Percentiles rank a stretch among this genome's conserved stretches.
Evolutionary conservation across 2,113 vertebrate genomes (phyloP).

Genomic region (Silurus asotus): DNA sequence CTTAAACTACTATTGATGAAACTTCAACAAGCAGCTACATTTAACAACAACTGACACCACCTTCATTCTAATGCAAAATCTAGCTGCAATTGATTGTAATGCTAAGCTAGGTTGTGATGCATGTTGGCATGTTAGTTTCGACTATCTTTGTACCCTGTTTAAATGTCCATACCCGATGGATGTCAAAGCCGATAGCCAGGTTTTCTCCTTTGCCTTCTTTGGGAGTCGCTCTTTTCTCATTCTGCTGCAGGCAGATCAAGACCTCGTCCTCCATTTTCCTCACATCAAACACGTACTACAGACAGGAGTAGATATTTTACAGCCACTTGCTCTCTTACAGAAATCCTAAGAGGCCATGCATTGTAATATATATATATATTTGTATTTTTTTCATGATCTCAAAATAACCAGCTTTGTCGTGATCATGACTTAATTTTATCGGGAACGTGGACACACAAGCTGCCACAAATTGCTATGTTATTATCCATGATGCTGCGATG

Average conservation of each 20-base stretch:
- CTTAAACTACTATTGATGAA: background rate
- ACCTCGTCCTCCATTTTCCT: conserved; percentile 90
- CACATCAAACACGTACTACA: conserved; percentile 89
- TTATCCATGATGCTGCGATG: too few relatives aligned
- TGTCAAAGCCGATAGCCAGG: conserved; percentile 91
- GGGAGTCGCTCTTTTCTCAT: conserved; percentile 80
- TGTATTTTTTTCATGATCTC: too few relatives aligned
- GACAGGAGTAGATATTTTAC: background rate
- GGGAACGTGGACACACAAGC: too few relatives aligned
- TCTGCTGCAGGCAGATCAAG: conserved; percentile 90
- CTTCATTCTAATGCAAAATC: background rate
- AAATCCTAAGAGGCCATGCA: too few relatives aligned
- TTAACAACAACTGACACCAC: background rate
- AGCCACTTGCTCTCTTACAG: background rate
- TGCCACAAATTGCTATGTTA: too few relatives aligned
- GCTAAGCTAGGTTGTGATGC: background rate
- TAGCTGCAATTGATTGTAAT: background rate
- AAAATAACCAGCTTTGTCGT: too few relatives aligned
- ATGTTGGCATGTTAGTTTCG: background rate
- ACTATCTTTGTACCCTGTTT: background rate
- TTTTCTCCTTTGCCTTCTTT: conserved; percentile 87
- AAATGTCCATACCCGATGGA: conserved; percentile 79
- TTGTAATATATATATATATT: too few relatives aligned
- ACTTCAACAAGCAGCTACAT: background rate
- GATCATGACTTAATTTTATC: too few relatives aligned